These are phyloP conservation scores for Thamnophis sirtalis DNA, from an alignment of 2,113 vertebrate genomes.

Conservation along the genomic window DNA sequence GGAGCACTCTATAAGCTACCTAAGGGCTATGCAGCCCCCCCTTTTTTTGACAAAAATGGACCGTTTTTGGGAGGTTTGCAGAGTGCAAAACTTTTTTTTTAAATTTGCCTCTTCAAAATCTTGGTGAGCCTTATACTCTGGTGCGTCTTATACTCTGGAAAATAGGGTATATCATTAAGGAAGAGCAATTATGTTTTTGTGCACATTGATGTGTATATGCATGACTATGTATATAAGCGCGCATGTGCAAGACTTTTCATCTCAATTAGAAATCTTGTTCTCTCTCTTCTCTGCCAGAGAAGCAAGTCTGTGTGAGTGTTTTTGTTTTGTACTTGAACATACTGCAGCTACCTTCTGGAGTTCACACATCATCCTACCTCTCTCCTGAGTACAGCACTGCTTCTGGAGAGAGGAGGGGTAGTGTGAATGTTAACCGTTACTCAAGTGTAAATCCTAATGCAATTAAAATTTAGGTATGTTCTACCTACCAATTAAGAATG, in stretches of 20 bases:
- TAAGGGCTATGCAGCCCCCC: too few relatives aligned
- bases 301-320: neutral
- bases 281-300: neutral
- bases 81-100: too few relatives aligned
- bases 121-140: too few relatives aligned
- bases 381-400: neutral
- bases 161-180: neutral
- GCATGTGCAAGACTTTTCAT: neutral
- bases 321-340: neutral
- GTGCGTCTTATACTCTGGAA: too few relatives aligned
- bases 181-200: neutral
- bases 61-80: too few relatives aligned
- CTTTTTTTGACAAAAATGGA: too few relatives aligned
- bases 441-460: neutral
- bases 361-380: neutral
- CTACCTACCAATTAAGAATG: slow-evolving; percentile 56
- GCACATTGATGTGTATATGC: neutral
- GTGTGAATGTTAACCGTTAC: neutral
- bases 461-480: neutral
- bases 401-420: neutral
- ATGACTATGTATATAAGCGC: neutral
- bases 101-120: too few relatives aligned
- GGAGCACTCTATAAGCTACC: too few relatives aligned
- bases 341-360: neutral
- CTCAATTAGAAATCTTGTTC: neutral